Conservation (phyloP, 2,888 invertebrate genomes). For the Macrosiphum euphorbiae region DNA sequence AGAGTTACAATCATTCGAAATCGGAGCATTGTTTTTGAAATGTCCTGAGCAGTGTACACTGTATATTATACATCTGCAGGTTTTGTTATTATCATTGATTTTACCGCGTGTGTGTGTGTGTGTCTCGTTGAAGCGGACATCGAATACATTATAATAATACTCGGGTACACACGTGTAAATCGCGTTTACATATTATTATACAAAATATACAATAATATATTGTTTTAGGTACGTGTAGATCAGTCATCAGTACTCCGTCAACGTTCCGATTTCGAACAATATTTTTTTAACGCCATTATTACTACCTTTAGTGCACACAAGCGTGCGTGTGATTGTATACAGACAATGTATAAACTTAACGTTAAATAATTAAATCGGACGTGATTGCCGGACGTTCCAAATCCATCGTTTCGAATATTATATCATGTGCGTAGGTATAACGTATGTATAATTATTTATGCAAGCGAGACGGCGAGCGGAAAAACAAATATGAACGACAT, state of each 20-base stretch:
- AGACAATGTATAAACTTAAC: not conserved
- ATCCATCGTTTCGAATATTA: not conserved
- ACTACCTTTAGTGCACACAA: not conserved
- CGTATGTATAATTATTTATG: not conserved
- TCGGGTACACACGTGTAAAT: not conserved
- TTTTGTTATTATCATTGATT: not conserved
- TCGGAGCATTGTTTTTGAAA: too few relatives aligned
- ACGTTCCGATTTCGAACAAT: constrained; percentile 1
- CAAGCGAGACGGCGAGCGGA: not conserved
- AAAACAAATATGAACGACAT: not conserved
- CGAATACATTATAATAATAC: not conserved
- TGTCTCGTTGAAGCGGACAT: not conserved
- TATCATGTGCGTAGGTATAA: not conserved
- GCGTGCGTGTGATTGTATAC: not conserved
- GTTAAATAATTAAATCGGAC: not conserved
- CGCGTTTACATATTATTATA: not conserved
- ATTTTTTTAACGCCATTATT: not conserved
- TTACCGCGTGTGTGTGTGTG: not conserved
- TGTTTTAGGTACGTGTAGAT: not conserved
- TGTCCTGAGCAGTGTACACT: too few relatives aligned
- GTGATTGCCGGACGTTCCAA: not conserved
- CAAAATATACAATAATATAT: not conserved
- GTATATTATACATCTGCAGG: not conserved
- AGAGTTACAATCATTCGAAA: too few relatives aligned
- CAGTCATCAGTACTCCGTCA: not conserved